phyloP scores from a whole-genome alignment of 1,140 invertebrate genomes.

The Eupeodes corollae region DNA sequence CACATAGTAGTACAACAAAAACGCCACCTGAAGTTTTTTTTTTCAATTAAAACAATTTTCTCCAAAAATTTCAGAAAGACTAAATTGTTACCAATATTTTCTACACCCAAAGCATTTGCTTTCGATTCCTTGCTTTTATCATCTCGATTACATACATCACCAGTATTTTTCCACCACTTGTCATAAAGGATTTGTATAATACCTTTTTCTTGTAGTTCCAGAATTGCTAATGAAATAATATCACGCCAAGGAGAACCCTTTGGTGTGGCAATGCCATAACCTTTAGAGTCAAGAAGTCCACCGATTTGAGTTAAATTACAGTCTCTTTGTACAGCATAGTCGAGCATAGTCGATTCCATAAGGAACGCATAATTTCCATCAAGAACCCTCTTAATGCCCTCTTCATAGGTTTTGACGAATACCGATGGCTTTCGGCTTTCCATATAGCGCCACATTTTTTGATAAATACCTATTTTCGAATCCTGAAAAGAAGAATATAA shows the following conservation, averaged over 20 bases:
- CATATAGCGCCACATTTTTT: constrained; percentile 60
- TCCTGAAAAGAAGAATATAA: constrained; percentile 43
- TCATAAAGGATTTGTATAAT: constrained; percentile 89
- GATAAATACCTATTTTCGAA: constrained; percentile 58
- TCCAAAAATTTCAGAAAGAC: neutral
- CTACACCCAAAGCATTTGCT: constrained; percentile 62
- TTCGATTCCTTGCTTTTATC: constrained; percentile 84
- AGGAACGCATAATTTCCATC: constrained; percentile 80
- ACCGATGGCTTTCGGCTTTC: constrained; percentile 56
- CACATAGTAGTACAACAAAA: constrained; percentile 92
- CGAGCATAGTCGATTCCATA: constrained; percentile 90
- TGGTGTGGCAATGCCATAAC: constrained; percentile 78
- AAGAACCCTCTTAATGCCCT: constrained; percentile 70
- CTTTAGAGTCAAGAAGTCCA: constrained; percentile 47
- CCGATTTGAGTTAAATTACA: constrained; percentile 90
- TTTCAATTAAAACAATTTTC: too few species aligned
- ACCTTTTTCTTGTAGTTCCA: constrained; percentile 91
- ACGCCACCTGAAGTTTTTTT: constrained; percentile 62
- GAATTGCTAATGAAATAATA: constrained; percentile 86
- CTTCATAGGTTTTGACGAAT: constrained; percentile 59
- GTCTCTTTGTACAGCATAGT: constrained; percentile 77
- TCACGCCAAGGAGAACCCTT: constrained; percentile 90
- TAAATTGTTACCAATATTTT: constrained; percentile 23
- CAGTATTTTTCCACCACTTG: constrained; percentile 96
- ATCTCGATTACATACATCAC: constrained; percentile 76